Evolutionary conservation across 2,113 vertebrate genomes (phyloP), one percentile per base, ranked within the genome.

Genomic region (Pollimyrus isidori): DNA sequence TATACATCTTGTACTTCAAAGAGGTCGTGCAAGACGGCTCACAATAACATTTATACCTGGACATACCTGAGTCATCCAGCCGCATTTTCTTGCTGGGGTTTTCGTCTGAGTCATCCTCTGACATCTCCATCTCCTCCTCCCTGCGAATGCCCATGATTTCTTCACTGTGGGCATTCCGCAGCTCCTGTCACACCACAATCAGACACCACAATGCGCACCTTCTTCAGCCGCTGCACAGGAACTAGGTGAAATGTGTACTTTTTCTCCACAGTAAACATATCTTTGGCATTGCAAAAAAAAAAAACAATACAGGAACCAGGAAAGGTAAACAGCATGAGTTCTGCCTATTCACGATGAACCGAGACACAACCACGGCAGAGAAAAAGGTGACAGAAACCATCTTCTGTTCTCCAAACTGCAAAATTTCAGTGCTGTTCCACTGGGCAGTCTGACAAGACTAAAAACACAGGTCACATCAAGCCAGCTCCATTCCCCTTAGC

Each of bases 41-140:
- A 23, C 10, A 48, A 42, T 45, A 84, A 23, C 39, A 46, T 48
- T 84, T 84, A 84, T n/a, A 19, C 45, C 50, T 26, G 49, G 30
- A 23, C 46, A 92, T 96, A 99, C 97, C 97, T 92, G 97, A 96
- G 49, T 98, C 97, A 87, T 98, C 97, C 0, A 95, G 93, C 90
- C 97, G 93, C 88, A 96, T 92, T 91, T 96, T 98, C 94, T 98
- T 98, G 83, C 93, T 96, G 48, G 97, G 97, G 89, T 94, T 97
- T 92, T 98, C 97, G 45, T 95, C 96, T 4, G 93, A 95, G 90
- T 99, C 98, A 30, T 99, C 98, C 13, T 99, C 98, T 0, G 98
- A 99, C 98, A 99, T 98, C 93, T 99, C 98, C 98, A 98, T 99
- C 92, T 99, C 98, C 92, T 99, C 97, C 91, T 99, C 98, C 0